Evolutionary conservation across 2,888 invertebrate genomes (phyloP).

Genomic region (Drosophila mimica): DNA sequence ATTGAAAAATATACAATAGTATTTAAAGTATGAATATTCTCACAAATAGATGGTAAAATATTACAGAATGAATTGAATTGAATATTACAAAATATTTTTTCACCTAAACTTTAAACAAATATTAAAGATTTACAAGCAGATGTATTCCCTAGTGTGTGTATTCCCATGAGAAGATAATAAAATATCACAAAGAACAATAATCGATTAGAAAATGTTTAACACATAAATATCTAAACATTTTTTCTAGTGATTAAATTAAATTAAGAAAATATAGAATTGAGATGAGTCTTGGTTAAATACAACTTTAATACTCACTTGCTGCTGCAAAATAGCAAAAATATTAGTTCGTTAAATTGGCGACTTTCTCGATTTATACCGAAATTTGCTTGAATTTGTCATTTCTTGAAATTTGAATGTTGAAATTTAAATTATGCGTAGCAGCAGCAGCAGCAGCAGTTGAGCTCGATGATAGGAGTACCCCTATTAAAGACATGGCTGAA

Average conservation of each 20-base stretch:
- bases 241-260: too few relatives aligned
- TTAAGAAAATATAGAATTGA: too few relatives aligned
- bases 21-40: background rate
- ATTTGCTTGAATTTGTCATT: constrained; percentile 12
- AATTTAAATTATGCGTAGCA: constrained; percentile 57
- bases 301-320: background rate
- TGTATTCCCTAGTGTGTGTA: too few relatives aligned
- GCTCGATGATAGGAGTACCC: constrained; percentile 2
- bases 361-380: constrained; percentile 8
- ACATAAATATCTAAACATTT: background rate
- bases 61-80: background rate
- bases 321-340: background rate
- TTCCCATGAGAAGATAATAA: background rate
- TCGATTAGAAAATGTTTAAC: background rate
- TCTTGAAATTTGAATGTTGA: constrained; percentile 15
- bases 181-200: background rate
- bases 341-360: constrained; percentile 9
- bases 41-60: background rate
- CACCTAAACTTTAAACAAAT: too few relatives aligned
- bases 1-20: background rate
- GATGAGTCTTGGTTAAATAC: background rate
- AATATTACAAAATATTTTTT: too few relatives aligned
- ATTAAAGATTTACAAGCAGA: too few relatives aligned
- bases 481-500: background rate
- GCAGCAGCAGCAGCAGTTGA: constrained; percentile 24